Evolutionary conservation across 2,797 vertebrate genomes (phyloP).

Genomic region (Xiphorhynchus erythropygius): DNA sequence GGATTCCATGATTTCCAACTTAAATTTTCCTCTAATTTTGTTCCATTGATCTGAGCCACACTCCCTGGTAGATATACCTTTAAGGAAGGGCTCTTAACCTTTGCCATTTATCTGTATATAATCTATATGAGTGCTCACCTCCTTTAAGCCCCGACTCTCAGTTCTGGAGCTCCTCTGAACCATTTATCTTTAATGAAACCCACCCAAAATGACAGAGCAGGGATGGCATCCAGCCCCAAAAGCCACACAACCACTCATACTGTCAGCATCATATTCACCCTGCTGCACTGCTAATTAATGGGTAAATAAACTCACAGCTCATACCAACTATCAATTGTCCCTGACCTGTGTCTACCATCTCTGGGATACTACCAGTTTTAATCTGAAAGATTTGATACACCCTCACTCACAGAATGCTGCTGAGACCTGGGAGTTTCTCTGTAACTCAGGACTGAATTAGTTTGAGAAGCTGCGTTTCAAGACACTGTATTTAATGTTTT

Average conservation of each 20-base stretch:
- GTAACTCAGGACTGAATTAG: neutral
- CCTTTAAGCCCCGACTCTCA: neutral
- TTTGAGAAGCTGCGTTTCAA: neutral
- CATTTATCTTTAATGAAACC: neutral
- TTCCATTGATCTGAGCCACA: neutral
- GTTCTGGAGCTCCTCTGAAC: neutral
- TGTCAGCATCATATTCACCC: neutral
- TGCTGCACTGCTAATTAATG: neutral
- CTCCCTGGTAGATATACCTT: neutral
- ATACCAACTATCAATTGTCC: neutral
- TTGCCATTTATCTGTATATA: neutral
- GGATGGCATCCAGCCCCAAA: neutral
- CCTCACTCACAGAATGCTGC: neutral
- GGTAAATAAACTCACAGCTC: neutral
- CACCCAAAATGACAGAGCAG: neutral
- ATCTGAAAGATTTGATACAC: neutral
- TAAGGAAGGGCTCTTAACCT: neutral
- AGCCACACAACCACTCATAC: neutral
- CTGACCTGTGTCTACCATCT: rapidly evolving
- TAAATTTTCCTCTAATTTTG: neutral
- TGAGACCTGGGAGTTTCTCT: neutral
- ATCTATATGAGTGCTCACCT: neutral
- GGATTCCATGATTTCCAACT: neutral
- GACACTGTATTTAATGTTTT: neutral
- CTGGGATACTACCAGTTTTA: neutral